Evolutionary conservation across 1,140 invertebrate species (phyloP), one percentile per base, ranked within the genome.

Genomic region (Cydia pomonella): DNA sequence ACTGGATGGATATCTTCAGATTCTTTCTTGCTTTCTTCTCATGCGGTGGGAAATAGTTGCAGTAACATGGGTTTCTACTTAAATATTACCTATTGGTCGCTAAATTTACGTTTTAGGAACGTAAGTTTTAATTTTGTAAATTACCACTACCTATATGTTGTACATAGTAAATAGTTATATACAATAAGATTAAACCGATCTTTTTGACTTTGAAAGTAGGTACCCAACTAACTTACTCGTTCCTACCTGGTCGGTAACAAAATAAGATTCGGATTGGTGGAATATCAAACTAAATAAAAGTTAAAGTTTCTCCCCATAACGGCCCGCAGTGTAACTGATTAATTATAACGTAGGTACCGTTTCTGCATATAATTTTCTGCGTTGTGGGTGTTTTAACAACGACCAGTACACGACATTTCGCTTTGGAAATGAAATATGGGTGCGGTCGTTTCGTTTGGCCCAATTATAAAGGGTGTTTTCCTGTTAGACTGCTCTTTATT

Each of bases 331-430:
- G 12, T 59, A 12, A 59, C 7, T 7, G 53, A 23, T 23, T 21
- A 59, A 59, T 59, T 59, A 59, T 59, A 59, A 12, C 21, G 53
- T 59, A 23, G n/a, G 7, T 23, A 59, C 53, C 21, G 53, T 23
- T 59, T 23, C 53, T 59, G 53, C 53, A 59, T 59, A 69, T 69
- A 69, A 69, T 33, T 69, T 69, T 33, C 64, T 33, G 29, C 27
- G 29, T 33, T 69, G 64, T 29, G 63, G 59, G n/a, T 69, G 64
- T 69, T 33, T 69, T 69, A 69, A 69, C 64, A 69, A 21, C 53
- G 29, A 33, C 64, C 27, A 69, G 29, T 69, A 69, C 64, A 69
- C 64, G 29, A 69, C 64, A 69, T 69, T 69, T 69, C 63, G 29
- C 64, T 69, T 69, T 33, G 29, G 12, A 18, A 33, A 41, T 69